Evolutionary conservation across 2,797 vertebrate species (phyloP).

Genomic region (Syngnathus rostellatus): DNA sequence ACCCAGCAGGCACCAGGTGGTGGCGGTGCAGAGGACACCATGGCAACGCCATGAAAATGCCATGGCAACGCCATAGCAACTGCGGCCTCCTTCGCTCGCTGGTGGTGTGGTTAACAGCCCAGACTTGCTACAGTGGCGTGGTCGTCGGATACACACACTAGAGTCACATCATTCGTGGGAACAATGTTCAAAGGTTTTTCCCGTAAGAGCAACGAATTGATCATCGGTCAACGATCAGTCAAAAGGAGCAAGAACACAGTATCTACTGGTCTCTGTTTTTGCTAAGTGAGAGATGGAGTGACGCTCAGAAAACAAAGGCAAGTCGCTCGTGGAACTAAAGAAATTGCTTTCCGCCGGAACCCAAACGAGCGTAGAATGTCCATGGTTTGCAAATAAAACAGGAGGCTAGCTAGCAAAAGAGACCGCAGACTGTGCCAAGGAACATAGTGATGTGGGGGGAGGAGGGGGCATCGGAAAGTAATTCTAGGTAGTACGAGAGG

Average conservation of each 20-base stretch:
- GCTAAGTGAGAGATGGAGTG: constrained; percentile 72
- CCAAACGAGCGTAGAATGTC: neutral
- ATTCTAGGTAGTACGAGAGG: constrained; percentile 66
- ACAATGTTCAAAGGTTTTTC: constrained; percentile 66
- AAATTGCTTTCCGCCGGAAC: neutral
- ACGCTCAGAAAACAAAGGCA: neutral
- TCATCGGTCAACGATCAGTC: constrained; percentile 75
- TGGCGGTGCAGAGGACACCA: constrained; percentile 63
- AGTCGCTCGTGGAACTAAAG: neutral
- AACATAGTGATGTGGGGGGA: constrained; percentile 34
- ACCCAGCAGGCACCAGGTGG: constrained; percentile 69
- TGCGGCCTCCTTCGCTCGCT: constrained; percentile 61
- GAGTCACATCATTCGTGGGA: constrained; percentile 69
- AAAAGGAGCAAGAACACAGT: constrained; percentile 82
- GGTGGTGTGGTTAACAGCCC: constrained; percentile 69
- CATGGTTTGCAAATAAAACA: constrained; percentile 14
- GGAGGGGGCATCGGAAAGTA: constrained; percentile 40
- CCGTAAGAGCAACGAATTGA: constrained; percentile 68
- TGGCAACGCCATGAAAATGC: constrained; percentile 61
- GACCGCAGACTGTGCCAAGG: constrained; percentile 30
- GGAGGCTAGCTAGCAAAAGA: constrained; percentile 31
- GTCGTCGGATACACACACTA: constrained; percentile 69
- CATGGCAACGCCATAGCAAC: constrained; percentile 68
- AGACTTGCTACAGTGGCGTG: constrained; percentile 74
- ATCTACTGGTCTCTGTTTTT: constrained; percentile 85